Evolutionary conservation across 2,113 vertebrate genomes (phyloP).

Genomic region (Lota lota): DNA sequence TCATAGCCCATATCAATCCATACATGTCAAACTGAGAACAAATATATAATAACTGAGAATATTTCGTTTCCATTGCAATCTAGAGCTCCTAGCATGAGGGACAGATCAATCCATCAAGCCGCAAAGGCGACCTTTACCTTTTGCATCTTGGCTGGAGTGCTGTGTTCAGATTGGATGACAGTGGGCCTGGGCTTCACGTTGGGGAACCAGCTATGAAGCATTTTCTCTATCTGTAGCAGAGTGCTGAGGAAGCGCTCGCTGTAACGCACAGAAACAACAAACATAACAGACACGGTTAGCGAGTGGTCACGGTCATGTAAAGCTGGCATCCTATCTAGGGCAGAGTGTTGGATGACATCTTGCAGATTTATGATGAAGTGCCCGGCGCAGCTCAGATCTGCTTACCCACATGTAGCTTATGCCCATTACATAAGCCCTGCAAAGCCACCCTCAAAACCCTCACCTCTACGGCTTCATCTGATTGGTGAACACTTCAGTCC

Average conservation of each 20-base stretch:
- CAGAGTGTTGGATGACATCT: too few species aligned
- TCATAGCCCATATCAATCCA: too few species aligned
- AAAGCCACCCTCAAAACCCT: conserved; percentile 9
- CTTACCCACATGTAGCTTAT: conserved; percentile 27
- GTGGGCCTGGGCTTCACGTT: conserved; percentile 11
- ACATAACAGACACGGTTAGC: neutral
- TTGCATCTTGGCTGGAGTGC: conserved; percentile 15
- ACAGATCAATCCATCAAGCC: too few species aligned
- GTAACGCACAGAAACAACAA: neutral
- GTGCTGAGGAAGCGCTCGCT: conserved; percentile 43
- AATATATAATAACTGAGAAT: too few species aligned
- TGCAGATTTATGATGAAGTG: too few species aligned
- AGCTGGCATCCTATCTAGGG: neutral
- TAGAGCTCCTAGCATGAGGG: too few species aligned
- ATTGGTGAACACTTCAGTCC: conserved; percentile 28
- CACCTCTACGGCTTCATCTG: neutral
- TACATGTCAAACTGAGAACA: too few species aligned
- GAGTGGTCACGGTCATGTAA: neutral
- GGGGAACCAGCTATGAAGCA: conserved; percentile 63
- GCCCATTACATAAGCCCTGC: conserved; percentile 33
- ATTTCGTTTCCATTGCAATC: too few species aligned
- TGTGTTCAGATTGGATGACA: neutral
- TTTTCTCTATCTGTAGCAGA: conserved; percentile 52
- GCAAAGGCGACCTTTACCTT: conserved; percentile 32
- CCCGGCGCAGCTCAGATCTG: conserved; percentile 27